Evolutionary conservation across 2,797 vertebrate species (phyloP).

Genomic region (Lerista edwardsae): DNA sequence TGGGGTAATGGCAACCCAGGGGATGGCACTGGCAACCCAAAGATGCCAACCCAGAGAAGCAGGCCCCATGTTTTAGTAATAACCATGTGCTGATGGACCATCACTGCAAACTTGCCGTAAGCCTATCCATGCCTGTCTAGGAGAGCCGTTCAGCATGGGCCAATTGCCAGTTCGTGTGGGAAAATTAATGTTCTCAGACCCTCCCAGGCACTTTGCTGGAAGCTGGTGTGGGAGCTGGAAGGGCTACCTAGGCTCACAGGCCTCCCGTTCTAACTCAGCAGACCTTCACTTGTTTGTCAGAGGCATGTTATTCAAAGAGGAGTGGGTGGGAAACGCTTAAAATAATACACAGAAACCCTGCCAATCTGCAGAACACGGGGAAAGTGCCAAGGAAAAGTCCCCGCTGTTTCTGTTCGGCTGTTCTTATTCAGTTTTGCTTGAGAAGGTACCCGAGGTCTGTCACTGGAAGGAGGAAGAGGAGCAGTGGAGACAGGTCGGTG

Average conservation of each 20-base stretch:
- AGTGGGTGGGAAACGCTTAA: slow-evolving; percentile 38
- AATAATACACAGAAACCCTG: slow-evolving; percentile 40
- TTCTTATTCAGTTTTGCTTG: slow-evolving; percentile 34
- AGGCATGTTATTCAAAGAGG: not conserved
- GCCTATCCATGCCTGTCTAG: not conserved
- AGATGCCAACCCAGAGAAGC: not conserved
- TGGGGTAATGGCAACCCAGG: too few relatives aligned
- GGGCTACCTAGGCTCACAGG: not conserved
- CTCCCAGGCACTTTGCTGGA: slow-evolving; percentile 7
- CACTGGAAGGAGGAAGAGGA: too few relatives aligned
- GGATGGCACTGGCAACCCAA: too few relatives aligned
- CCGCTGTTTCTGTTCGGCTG: slow-evolving; percentile 24
- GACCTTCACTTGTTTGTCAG: not conserved
- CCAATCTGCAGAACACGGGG: slow-evolving; percentile 18
- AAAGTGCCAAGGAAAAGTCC: slow-evolving; percentile 8
- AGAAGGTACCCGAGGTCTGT: not conserved
- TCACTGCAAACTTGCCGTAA: not conserved
- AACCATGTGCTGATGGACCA: not conserved
- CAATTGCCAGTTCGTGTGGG: not conserved
- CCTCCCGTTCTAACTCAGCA: not conserved
- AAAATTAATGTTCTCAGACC: not conserved
- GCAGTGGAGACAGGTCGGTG: too few relatives aligned
- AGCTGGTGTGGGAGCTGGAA: not conserved
- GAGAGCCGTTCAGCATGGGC: not conserved
- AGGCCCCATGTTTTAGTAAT: not conserved